Evolutionary conservation across 2,797 vertebrate species (phyloP), one percentile per base, ranked within the genome.

Genomic region (Limnodromus scolopaceus): DNA sequence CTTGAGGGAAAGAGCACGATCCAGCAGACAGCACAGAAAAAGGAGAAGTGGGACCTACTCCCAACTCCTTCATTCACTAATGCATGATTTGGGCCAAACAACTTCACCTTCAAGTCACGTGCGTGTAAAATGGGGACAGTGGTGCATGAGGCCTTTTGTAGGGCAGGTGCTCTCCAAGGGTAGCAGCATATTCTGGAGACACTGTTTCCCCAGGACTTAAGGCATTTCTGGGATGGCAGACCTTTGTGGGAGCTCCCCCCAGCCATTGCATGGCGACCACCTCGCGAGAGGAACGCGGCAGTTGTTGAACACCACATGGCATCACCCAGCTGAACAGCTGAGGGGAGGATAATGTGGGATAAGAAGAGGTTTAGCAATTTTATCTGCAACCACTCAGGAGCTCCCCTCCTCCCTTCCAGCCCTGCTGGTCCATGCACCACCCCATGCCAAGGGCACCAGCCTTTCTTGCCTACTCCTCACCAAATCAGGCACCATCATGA

Each of bases 221-320:
- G 49, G 75, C 10, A 23, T 32, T 84, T 76, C n/a, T 53, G 41
- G 45, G 39, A 5, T 32, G 25, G 48, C 41, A 32, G 16, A 41
- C 16, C 39, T 68, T 60, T 36, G 13, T 25, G 53, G 16, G 11
- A 93, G 23, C 30, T 65, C 8, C 19, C 30, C 54, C 5, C 3
- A 7, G n/a, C 25, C 2, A 0, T 32, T 2, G 0, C n/a, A 55
- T 0, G 0, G 18, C 1, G 0, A 24, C 70, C 77, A 72, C 64
- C 75, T 80, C 25, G 0, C 0, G 0, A 66, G 57, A 19, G 72
- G 76, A 68, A 57, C 0, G 30, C 2, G 7, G 61, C 94, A 93
- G 65, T 65, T 96, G 88, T 58, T 64, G 84, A 60, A 3, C 57
- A 30, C 32, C 85, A 88, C 88, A n/a, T 84, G 92, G 80, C 82